Percentiles rank a stretch among this genome's conserved stretches.
These are phyloP conservation scores for Epirrita christyi DNA, from an alignment of 2,888 invertebrate species.

Conservation along the genomic window DNA sequence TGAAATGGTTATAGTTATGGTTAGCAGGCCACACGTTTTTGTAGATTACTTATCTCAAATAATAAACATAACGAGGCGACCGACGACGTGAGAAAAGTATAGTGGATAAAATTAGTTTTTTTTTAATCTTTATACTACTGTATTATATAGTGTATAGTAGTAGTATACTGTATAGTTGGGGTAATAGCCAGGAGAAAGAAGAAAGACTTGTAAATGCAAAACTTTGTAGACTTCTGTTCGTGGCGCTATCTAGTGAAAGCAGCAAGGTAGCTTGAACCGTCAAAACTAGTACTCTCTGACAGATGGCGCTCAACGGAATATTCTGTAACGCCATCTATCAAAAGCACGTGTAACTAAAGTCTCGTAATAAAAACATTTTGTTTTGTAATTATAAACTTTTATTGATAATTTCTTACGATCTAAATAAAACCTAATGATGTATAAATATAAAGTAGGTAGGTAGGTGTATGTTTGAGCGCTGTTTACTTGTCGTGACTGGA, in stretches of 20 bases:
- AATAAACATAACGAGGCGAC: too few relatives aligned
- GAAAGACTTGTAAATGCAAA: not conserved
- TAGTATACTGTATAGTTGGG: too few relatives aligned
- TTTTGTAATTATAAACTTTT: constrained; percentile 5
- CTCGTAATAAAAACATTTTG: not conserved
- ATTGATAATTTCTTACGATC: constrained; percentile 13
- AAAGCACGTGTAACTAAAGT: too few relatives aligned
- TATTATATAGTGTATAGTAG: too few relatives aligned
- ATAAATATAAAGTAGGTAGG: constrained; percentile 2
- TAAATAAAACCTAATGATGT: constrained; percentile 6
- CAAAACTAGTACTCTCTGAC: not conserved
- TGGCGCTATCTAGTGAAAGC: constrained; percentile 7
- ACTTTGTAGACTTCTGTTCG: not conserved
- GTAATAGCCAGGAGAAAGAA: too few relatives aligned
- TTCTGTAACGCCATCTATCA: constrained; percentile 1
- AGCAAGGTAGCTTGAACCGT: not conserved
- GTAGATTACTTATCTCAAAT: too few relatives aligned
- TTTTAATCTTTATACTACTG: too few relatives aligned
- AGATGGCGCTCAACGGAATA: constrained; percentile 18
- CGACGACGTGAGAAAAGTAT: too few relatives aligned
- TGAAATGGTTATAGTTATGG: too few relatives aligned
- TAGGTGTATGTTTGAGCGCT: too few relatives aligned
- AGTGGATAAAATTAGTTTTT: too few relatives aligned
- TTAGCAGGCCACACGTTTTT: too few relatives aligned
- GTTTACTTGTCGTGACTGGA: constrained; percentile 70